Evolutionary conservation across 2,113 vertebrate species (phyloP).

Genomic region (Gasterosteus aculeatus): DNA sequence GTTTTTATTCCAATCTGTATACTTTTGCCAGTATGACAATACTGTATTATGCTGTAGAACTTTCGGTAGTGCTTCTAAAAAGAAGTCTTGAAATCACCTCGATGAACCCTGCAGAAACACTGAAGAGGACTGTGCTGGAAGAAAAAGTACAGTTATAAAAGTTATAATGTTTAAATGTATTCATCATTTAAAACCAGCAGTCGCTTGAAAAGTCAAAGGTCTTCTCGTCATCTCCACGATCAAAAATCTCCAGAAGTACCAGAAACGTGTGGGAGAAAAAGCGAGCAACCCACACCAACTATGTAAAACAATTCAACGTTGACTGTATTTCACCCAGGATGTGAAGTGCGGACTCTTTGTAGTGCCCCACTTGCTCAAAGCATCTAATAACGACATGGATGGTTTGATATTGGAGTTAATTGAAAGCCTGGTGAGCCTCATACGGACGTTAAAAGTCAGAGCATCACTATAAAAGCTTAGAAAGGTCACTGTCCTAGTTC

Average conservation of each 20-base stretch:
- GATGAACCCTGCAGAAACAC: not conserved
- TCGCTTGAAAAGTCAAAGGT: not conserved
- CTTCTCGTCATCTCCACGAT: not conserved
- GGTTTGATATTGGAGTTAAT: no score
- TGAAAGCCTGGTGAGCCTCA: no score
- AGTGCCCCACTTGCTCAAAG: no score
- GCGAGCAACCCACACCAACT: not conserved
- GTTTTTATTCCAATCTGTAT: not conserved
- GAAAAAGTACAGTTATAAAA: not conserved
- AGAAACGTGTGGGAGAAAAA: not conserved
- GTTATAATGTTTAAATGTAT: not conserved
- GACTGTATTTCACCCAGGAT: not conserved
- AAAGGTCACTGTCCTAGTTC: no score
- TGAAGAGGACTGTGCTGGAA: not conserved
- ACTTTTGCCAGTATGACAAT: not conserved
- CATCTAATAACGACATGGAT: no score
- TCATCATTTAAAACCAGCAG: not conserved
- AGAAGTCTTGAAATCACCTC: not conserved
- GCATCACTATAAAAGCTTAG: no score
- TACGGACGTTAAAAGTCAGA: no score
- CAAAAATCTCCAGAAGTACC: not conserved
- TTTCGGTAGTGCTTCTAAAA: not conserved
- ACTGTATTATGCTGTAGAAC: not conserved
- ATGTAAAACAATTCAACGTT: not conserved
- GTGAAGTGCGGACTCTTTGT: not conserved